phyloP scores from a whole-genome alignment of 1,140 invertebrate species.

The Nylanderia fulva region DNA sequence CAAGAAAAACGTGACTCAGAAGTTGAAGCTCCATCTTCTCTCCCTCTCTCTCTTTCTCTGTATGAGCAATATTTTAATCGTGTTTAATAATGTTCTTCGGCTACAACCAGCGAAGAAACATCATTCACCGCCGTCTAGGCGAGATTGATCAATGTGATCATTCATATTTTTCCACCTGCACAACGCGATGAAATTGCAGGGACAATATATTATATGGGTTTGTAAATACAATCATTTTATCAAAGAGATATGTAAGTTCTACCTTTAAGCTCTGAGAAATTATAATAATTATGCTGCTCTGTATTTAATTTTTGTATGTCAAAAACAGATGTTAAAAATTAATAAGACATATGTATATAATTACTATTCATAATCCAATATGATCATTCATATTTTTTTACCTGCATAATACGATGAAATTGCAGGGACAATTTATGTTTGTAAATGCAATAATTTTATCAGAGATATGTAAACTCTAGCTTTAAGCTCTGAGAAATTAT shows the following conservation, averaged over 20 bases:
- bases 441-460: neutral
- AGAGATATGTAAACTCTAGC: neutral
- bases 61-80: conserved; percentile 44
- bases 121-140: conserved; percentile 6
- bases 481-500: neutral
- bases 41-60: too few species aligned
- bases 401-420: conserved; percentile 10
- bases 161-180: conserved; percentile 35
- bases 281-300: neutral
- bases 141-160: conserved; percentile 62
- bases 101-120: conserved; percentile 19
- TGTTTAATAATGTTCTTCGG: conserved; percentile 63
- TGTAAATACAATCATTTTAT: neutral
- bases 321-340: neutral
- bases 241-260: neutral
- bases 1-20: conserved; percentile 1
- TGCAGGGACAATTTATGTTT: neutral
- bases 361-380: too few species aligned
- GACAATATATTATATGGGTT: neutral
- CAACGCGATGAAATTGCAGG: conserved; percentile 24
- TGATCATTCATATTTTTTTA: conserved; percentile 49
- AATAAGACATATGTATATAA: too few species aligned
- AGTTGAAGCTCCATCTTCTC: neutral
- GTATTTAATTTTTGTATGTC: neutral
- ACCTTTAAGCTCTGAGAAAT: neutral